Conservation (phyloP, 1,140 invertebrate genomes). For the Metaphire vulgaris region DNA sequence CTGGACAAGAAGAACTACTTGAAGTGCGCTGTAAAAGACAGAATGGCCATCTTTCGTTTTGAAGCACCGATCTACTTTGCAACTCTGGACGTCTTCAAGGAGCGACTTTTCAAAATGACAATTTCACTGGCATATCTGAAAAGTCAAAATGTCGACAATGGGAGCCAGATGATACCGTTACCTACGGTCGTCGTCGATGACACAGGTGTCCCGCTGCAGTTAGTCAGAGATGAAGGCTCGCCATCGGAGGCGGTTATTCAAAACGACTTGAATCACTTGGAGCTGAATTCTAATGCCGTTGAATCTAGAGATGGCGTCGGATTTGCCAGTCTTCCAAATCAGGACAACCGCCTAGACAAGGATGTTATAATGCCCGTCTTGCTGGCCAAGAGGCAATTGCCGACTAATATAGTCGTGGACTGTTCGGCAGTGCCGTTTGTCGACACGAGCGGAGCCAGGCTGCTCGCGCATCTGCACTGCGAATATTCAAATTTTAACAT, state of each 20-base stretch:
- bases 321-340: too few species aligned
- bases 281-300: not conserved
- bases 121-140: not conserved
- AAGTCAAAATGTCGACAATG: not conserved
- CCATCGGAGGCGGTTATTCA: too few species aligned
- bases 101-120: constrained; percentile 54
- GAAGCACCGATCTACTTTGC: constrained; percentile 71
- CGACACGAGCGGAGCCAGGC: constrained; percentile 61
- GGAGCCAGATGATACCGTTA: too few species aligned
- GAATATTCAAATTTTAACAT: not conserved
- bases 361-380: not conserved
- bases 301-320: too few species aligned
- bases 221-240: too few species aligned
- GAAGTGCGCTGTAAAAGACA: constrained; percentile 33
- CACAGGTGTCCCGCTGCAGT: not conserved
- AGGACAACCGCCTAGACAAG: not conserved
- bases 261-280: too few species aligned
- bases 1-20: not conserved
- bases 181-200: not conserved
- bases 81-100: constrained; percentile 61
- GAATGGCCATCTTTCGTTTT: constrained; percentile 64
- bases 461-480: not conserved
- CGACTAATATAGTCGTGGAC: constrained; percentile 56
- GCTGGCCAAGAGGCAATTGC: constrained; percentile 1
- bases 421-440: constrained; percentile 65